These are phyloP conservation scores for Tenodera sinensis DNA, from an alignment of 2,888 invertebrate genomes.

Conservation along the genomic window DNA sequence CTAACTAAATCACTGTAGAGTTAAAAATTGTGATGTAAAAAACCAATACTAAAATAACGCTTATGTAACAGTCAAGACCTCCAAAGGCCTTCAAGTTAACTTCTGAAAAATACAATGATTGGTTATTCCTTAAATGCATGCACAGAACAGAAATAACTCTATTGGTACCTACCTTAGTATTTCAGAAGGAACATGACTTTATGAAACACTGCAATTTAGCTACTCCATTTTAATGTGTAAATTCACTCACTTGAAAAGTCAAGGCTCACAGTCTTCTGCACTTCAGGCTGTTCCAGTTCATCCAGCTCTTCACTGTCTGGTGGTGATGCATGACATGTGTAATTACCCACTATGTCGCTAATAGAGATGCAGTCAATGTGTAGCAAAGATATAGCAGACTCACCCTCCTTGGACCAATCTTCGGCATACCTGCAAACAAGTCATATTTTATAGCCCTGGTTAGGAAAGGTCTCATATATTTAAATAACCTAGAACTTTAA, in stretches of 20 bases:
- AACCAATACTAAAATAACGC: too few species aligned
- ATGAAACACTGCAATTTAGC: slow-evolving; percentile 33
- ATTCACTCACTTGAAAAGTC: slow-evolving; percentile 40
- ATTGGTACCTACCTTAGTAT: too few species aligned
- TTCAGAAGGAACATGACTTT: background rate
- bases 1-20: too few species aligned
- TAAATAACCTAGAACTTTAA: too few species aligned
- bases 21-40: too few species aligned
- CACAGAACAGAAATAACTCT: too few species aligned
- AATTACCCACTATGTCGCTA: slow-evolving; percentile 55
- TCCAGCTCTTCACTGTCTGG: slow-evolving; percentile 26
- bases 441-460: too few species aligned
- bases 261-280: slow-evolving; percentile 39
- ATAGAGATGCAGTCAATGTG: slow-evolving; percentile 53
- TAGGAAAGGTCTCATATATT: too few species aligned
- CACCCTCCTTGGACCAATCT: background rate
- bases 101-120: too few species aligned
- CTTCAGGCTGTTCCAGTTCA: slow-evolving; percentile 41
- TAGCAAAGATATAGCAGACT: slow-evolving; percentile 41
- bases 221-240: slow-evolving; percentile 24
- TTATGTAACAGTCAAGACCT: too few species aligned
- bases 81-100: too few species aligned
- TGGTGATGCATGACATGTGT: slow-evolving; percentile 54
- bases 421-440: background rate
- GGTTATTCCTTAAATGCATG: too few species aligned